phyloP scores from a whole-genome alignment of 2,797 vertebrate genomes.

The Erithacus rubecula region DNA sequence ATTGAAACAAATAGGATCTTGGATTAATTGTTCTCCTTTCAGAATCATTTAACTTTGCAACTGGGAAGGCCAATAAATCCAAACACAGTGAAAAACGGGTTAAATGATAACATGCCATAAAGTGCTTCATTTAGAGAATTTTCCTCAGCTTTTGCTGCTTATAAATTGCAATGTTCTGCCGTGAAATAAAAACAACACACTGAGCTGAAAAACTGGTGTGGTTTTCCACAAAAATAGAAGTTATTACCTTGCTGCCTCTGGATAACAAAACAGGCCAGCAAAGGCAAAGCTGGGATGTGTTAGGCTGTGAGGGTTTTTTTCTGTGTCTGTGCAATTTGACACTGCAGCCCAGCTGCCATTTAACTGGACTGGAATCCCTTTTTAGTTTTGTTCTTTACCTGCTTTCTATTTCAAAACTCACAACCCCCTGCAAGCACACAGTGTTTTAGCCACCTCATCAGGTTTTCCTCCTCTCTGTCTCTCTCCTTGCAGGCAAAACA shows the following conservation, averaged over 20 bases:
- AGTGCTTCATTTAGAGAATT: conserved; percentile 25
- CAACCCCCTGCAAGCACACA: neutral
- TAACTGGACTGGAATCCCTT: neutral
- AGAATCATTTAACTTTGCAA: conserved; percentile 45
- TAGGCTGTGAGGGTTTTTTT: conserved; percentile 17
- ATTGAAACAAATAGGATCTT: conserved; percentile 68
- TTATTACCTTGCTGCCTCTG: conserved; percentile 16
- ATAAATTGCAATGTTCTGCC: conserved; percentile 19
- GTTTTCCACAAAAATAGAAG: conserved; percentile 44
- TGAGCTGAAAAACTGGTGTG: conserved; percentile 24
- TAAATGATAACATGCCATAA: conserved; percentile 15
- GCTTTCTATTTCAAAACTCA: neutral
- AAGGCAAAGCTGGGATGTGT: neutral
- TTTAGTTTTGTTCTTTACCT: neutral
- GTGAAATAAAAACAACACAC: conserved; percentile 20
- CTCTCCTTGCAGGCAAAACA: neutral
- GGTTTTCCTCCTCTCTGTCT: neutral
- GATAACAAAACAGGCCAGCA: neutral
- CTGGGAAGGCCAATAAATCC: conserved; percentile 59
- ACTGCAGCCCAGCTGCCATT: conserved; percentile 1
- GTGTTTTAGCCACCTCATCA: neutral
- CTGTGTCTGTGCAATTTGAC: neutral
- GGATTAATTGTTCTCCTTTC: conserved; percentile 69
- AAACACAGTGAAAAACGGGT: conserved; percentile 48
- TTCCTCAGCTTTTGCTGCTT: conserved; percentile 21